Percentiles rank a stretch among this genome's conserved stretches.
Conservation (phyloP, 2,888 invertebrate genomes). For the Spialia ferax region DNA sequence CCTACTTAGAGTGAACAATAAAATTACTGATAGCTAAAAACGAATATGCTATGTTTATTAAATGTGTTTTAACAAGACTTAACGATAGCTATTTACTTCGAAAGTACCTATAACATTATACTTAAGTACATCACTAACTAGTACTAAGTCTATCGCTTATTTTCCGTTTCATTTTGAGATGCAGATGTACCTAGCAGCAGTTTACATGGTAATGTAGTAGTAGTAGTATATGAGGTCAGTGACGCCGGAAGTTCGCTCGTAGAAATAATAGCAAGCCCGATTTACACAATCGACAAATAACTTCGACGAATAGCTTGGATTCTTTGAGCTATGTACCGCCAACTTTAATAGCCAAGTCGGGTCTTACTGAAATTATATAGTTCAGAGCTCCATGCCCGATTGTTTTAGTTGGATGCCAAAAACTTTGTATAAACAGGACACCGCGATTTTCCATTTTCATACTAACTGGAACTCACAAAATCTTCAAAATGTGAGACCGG, state of each 20-base stretch:
- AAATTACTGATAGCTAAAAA: too few relatives aligned
- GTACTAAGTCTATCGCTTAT: background rate
- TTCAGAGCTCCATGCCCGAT: slow-evolving; percentile 20
- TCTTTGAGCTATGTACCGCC: slow-evolving; percentile 25
- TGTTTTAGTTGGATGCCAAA: slow-evolving; percentile 8
- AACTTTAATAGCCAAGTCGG: slow-evolving; percentile 28
- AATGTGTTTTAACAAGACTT: too few relatives aligned
- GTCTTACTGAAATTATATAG: slow-evolving; percentile 26
- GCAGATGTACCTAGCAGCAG: background rate
- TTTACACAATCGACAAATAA: slow-evolving; percentile 37
- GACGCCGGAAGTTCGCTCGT: slow-evolving; percentile 12
- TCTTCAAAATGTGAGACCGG: too few relatives aligned
- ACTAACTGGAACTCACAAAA: too few relatives aligned
- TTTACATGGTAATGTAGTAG: background rate
- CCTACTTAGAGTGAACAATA: too few relatives aligned
- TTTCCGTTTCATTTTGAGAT: background rate
- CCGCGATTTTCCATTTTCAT: too few relatives aligned
- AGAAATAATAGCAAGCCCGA: slow-evolving; percentile 19
- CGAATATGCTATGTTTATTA: too few relatives aligned
- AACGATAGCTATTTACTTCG: too few relatives aligned
- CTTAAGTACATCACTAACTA: too few relatives aligned
- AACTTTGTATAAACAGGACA: background rate
- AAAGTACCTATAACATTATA: too few relatives aligned
- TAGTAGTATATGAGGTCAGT: slow-evolving; percentile 8
- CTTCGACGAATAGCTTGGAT: slow-evolving; percentile 23